Base-by-base conservation (phyloP, 64 coral and sea anemone species). In the Montipora capricornis region DNA sequence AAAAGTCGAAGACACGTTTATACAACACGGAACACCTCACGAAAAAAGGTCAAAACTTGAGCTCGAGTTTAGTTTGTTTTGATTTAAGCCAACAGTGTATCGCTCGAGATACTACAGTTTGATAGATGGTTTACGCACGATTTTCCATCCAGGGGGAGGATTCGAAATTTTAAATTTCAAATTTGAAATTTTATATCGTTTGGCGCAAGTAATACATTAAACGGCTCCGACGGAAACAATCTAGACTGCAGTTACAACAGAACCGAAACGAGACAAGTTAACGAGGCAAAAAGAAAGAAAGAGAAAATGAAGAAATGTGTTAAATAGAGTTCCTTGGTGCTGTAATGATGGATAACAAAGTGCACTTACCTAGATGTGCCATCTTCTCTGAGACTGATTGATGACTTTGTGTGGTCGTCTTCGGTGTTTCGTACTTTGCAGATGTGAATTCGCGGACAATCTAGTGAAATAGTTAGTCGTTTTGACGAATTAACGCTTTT, bases 1-100 rank as follows among this genome's bases (percentile, higher is more conserved):
- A 95, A 90, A 95, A 85, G 93, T 95, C 58, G 49, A 86, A 78
- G 73, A 77, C 86, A 86, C 76, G 87, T 84, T 29, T 77, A 75
- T 90, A 90, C 19, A 37, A 76, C 68, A 78, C 52, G 37, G 49
- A 14, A 76, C 44, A 47, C 7, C 62, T 9, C 16, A 20, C n/a
- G 44, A 76, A 47, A 89, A 85, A 90, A 79, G 87, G 89, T 59
- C 53, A 22, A 59, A 70, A 90, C 4, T 79, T 49, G 20, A 9
- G 20, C 51, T 2, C 55, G 4, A 78, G 29, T 87, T 88, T 57
- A 6, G 20, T 20, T 60, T 73, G 53, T 7, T 55, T 7, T 24
- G 50, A 87, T 49, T 26, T 60, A 66, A 50, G 44, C 17, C 13
- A 44, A 71, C 44, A 71, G 20, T 47, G 1, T 11, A 86, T 24